These are phyloP conservation scores for Argyra leucocephala DNA, from an alignment of 2,888 invertebrate species.

Conservation along the genomic window DNA sequence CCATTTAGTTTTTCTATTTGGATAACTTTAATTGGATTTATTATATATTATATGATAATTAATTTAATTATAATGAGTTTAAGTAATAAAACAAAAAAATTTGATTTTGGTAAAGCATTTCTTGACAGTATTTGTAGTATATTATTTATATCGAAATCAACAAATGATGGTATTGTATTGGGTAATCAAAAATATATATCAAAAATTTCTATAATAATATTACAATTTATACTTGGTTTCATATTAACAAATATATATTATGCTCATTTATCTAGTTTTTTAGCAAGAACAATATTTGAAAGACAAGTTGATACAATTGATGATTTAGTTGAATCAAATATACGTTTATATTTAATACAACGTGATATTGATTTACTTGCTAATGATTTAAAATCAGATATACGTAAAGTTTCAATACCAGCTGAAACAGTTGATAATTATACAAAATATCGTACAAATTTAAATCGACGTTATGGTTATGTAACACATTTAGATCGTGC, in stretches of 20 bases:
- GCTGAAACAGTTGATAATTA: neutral
- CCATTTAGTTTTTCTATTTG: neutral
- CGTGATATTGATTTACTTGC: neutral
- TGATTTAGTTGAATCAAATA: neutral
- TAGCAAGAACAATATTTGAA: neutral
- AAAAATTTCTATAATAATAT: neutral
- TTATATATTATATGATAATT: neutral
- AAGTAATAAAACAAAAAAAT: neutral
- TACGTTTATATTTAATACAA: neutral
- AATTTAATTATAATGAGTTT: neutral
- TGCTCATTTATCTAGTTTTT: neutral
- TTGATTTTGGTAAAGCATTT: neutral
- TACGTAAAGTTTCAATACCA: neutral
- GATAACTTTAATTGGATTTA: neutral
- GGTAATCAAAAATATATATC: neutral
- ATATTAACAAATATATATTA: neutral
- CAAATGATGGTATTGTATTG: no score
- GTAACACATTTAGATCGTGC: neutral
- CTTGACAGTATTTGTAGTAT: neutral
- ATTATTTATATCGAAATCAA: neutral
- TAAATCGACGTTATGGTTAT: neutral
- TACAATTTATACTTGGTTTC: neutral
- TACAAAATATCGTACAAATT: neutral
- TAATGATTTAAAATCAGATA: neutral
- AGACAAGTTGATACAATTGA: neutral